Evolutionary conservation across 2,888 invertebrate genomes (phyloP), one percentile per base, ranked within the genome.

Genomic region (Cheiracanthium punctorium): DNA sequence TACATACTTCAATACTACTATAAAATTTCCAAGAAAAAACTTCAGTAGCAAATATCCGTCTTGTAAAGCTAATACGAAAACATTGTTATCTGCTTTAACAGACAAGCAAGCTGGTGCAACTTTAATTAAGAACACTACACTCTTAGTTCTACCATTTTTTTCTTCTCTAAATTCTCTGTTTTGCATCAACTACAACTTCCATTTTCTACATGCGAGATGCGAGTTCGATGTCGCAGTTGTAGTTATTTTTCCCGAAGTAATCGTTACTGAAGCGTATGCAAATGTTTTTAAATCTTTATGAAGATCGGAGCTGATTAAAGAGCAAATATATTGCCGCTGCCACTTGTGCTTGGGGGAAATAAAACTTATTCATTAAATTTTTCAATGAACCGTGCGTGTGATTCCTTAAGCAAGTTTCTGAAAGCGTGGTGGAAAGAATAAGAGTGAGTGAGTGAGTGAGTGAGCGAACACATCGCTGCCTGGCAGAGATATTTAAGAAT

Each of bases 61-160:
- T 58, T 70, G 70, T 64, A 58, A 37, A 70, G 52, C 48, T 29
- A 71, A 76, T 33, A n/a, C 30, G 30, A 30, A 41, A 70, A 82
- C 77, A 76, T 69, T 72, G 67, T 82, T 82, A 72, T 77, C 82
- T 77, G 58, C 72, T 70, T 64, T 77, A 72, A 76, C 82, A 82
- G 65, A 64, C 58, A 28, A 82, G 65, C 82, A 76, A 37, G 71
- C 82, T 82, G 82, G 72, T 82, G 65, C 82, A 65, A 48, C 72
- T 72, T 82, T 77, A 82, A 82, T 82, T 82, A 82, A 82, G 76
- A 71, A 43, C 24, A 64, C 67, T 37, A 7, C 37, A 7, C 10
- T 37, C 37, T 37, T 7, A 37, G 37, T 7, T n/a, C 37, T 37
- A 37, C 37, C 7, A 37, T 37, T 37, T 37, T 29, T 29, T 77